Evolutionary conservation across 2,797 vertebrate species (phyloP).

Genomic region (Acrossocheilus wenchowensis): DNA sequence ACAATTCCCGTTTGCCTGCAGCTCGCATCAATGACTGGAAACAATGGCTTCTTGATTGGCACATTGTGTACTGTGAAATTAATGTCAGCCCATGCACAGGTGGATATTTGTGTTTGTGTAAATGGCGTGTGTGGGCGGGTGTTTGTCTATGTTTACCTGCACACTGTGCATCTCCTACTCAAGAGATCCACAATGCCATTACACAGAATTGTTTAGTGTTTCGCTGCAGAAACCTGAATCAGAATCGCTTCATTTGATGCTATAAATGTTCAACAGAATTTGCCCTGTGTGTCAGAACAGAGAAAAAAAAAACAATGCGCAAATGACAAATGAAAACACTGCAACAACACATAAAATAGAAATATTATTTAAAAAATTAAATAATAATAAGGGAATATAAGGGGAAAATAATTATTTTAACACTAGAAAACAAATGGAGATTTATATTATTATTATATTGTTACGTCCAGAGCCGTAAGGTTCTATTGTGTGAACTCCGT

Average conservation of each 20-base stretch:
- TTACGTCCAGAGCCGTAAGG: too few species aligned
- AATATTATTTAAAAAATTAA: too few species aligned
- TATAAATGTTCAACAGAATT: neutral
- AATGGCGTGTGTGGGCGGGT: neutral
- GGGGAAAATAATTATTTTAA: neutral
- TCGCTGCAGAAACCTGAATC: neutral
- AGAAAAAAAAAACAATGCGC: neutral
- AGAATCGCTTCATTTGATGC: neutral
- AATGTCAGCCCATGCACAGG: neutral
- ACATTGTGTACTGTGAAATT: slow-evolving; percentile 14
- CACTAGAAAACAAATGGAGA: too few species aligned
- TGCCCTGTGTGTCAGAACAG: neutral
- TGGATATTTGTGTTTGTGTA: slow-evolving; percentile 17
- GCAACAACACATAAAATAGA: too few species aligned
- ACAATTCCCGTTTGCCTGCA: slow-evolving; percentile 8
- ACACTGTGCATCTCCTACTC: neutral
- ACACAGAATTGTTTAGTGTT: neutral
- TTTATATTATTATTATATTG: too few species aligned
- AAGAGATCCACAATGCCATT: slow-evolving; percentile 2
- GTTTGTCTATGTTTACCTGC: slow-evolving; percentile 5
- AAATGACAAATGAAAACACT: neutral
- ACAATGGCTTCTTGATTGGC: slow-evolving; percentile 13
- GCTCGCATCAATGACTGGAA: slow-evolving; percentile 5
- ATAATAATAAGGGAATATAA: too few species aligned
- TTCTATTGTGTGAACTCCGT: too few species aligned